Conservation (phyloP, 2,888 invertebrate species). For the Eudemis profundana region DNA sequence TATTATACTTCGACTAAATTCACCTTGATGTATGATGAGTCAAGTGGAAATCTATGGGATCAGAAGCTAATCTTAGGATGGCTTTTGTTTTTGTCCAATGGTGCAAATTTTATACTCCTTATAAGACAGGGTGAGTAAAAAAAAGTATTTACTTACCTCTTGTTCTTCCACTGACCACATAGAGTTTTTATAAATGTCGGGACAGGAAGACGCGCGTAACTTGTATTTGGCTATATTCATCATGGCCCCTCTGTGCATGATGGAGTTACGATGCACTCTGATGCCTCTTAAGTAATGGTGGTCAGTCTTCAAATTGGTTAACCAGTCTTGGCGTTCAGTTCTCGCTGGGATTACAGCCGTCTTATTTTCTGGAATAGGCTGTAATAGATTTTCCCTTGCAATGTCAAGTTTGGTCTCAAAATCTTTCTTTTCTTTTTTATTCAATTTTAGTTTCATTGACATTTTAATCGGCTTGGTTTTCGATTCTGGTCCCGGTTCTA, state of each 20-base stretch:
- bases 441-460: constrained; percentile 86
- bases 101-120: too few species aligned
- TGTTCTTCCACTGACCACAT: constrained; percentile 93
- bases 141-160: constrained; percentile 86
- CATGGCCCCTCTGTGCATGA: constrained; percentile 95
- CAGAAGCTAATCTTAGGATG: too few species aligned
- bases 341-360: constrained; percentile 64
- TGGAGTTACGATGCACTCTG: constrained; percentile 91
- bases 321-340: constrained; percentile 71
- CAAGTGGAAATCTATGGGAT: too few species aligned
- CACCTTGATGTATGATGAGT: too few species aligned
- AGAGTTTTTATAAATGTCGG: constrained; percentile 94
- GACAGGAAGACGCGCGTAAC: constrained; percentile 95
- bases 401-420: constrained; percentile 75
- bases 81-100: too few species aligned
- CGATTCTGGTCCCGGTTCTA: constrained; percentile 62
- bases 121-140: constrained; percentile 11
- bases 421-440: constrained; percentile 69
- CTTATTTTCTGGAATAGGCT: constrained; percentile 78
- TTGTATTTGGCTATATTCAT: constrained; percentile 93
- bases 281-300: constrained; percentile 90
- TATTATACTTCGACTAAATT: too few species aligned
- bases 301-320: constrained; percentile 82
- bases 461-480: constrained; percentile 85
- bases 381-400: constrained; percentile 72